A percentile compares a stretch with the other conserved stretches of the same genome.
These are phyloP conservation scores for Mamestra brassicae DNA, from an alignment of 2,888 invertebrate species.

Conservation along the genomic window DNA sequence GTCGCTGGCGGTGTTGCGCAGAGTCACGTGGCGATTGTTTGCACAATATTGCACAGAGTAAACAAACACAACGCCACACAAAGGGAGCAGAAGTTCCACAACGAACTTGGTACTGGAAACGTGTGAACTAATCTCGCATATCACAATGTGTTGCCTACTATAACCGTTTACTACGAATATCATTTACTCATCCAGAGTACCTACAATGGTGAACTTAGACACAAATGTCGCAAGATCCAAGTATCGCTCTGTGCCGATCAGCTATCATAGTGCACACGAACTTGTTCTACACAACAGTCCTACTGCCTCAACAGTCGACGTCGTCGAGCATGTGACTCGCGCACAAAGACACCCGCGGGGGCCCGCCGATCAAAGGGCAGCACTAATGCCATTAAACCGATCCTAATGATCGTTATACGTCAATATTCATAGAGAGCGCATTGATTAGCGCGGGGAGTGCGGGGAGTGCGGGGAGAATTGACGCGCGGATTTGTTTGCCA, in stretches of 20 bases:
- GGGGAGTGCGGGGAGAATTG: slow-evolving; percentile 11
- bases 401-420: slow-evolving; percentile 67
- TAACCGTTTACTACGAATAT: background rate
- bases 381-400: slow-evolving; percentile 61
- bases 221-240: no score
- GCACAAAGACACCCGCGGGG: slow-evolving; percentile 58
- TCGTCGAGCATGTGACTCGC: background rate
- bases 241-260: no score
- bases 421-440: slow-evolving; percentile 51
- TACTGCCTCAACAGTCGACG: slow-evolving; percentile 12
- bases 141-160: no score
- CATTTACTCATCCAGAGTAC: no score
- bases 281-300: background rate
- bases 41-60: slow-evolving; percentile 69
- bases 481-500: slow-evolving; percentile 30
- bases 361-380: slow-evolving; percentile 58
- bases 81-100: slow-evolving; percentile 30
- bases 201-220: no score
- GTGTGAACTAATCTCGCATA: background rate
- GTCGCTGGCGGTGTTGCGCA: background rate
- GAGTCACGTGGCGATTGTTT: slow-evolving; percentile 65
- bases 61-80: slow-evolving; percentile 63
- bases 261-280: no score
- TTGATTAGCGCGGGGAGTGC: slow-evolving; percentile 22
- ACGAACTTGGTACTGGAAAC: background rate